These are phyloP conservation scores for Mastacembelus armatus DNA, from an alignment of 2,797 vertebrate genomes.

Conservation along the genomic window DNA sequence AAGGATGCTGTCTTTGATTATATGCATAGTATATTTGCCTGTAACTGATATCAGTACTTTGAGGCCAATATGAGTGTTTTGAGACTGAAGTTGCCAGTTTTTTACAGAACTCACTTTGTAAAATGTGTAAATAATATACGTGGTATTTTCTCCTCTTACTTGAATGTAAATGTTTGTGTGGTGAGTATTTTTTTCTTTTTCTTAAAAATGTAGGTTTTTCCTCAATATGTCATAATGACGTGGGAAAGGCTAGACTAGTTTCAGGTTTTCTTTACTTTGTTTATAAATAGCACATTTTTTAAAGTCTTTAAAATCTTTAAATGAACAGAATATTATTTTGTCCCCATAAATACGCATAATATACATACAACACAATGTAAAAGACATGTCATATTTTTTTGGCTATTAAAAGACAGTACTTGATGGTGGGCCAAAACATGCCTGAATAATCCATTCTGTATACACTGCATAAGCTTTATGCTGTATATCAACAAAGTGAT, in stretches of 20 bases:
- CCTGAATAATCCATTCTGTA: background rate
- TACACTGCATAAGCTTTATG: background rate
- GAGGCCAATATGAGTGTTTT: background rate
- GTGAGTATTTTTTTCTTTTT: background rate
- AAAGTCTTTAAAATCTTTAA: no score
- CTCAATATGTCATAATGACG: no score
- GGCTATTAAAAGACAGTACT: background rate
- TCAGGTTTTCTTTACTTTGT: no score
- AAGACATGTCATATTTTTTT: no score
- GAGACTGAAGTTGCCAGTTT: background rate
- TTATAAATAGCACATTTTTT: no score
- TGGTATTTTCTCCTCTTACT: slow-evolving; percentile 9
- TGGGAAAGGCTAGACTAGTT: no score
- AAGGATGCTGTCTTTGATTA: slow-evolving; percentile 37
- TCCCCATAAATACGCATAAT: no score
- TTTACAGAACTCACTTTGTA: background rate
- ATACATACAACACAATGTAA: no score
- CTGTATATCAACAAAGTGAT: slow-evolving; percentile 31
- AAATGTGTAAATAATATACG: background rate
- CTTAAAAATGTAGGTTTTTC: no score
- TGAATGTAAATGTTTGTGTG: slow-evolving; percentile 20
- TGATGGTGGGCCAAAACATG: background rate
- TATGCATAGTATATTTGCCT: slow-evolving; percentile 1
- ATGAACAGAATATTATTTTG: no score
- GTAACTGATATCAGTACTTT: background rate